Base-by-base conservation (phyloP, 30 jellyfish, hydroid and myxozoan species). In the Chironex yamaguchii region DNA sequence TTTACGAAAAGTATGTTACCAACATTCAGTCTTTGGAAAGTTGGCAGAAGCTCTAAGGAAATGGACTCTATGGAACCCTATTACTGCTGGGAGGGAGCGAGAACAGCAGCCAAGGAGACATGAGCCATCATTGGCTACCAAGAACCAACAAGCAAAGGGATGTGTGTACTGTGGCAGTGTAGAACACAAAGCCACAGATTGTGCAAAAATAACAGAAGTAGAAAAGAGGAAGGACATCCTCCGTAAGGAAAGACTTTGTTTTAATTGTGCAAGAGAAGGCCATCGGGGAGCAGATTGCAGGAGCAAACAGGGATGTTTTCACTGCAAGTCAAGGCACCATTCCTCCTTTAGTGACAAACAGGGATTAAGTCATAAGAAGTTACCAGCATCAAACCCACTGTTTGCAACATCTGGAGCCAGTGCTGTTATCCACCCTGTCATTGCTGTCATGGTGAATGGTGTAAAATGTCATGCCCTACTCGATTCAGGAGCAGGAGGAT, bases 401-500 rank as follows among this genome's bases (percentile, higher is more conserved):
- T 17, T 42, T 9, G 58, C 17, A 17, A 17, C 17, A 42, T 42
- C 58, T 42, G 58, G 9, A 42, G 13, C 58, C 58, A 42, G 3
- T 12, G 29, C 82, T n/a, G 89, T 67, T 20, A 27, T 83, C 21
- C 49, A 83, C 34, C 90, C 88, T 25, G 28, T 84, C 23, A 49
- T 33, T 48, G 36, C 66, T 23, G 71, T 34, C 67, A 77, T 27
- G 31, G 64, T 83, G 11, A 52, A 79, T 36, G 88, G 91, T 54
- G 58, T 66, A 81, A 67, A 35, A 64, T 81, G 85, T 62, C 58
- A 91, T 30, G 91, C 87, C 64, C 49, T 81, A 21, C 67, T 82
- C 30, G 97, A 82, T 30, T 28, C 97, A 2, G 97, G 96, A 35
- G 97, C 97, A 3, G 90, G 97, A 14, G 67, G 94, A 76, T 90